Evolutionary conservation across 1,140 invertebrate species (phyloP).

Genomic region (Drosophila tsacasi): DNA sequence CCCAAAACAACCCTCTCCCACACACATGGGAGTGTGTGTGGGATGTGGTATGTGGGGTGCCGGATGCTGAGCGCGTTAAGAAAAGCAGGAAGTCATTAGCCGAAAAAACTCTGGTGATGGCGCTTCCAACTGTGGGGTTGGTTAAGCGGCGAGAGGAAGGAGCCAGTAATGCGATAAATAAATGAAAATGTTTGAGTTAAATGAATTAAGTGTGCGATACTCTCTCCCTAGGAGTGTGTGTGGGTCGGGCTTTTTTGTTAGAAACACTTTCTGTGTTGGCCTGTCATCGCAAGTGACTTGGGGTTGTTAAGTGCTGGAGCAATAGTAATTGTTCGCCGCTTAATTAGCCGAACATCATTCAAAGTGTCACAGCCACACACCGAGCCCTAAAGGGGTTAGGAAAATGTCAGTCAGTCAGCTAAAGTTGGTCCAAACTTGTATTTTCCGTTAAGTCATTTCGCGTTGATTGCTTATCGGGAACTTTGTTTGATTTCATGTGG

Average conservation of each 20-base stretch:
- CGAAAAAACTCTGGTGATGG: slow-evolving; percentile 57
- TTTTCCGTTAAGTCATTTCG: slow-evolving; percentile 5
- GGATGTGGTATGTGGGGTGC: slow-evolving; percentile 11
- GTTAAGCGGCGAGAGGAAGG: slow-evolving; percentile 6
- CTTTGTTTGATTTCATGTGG: not conserved
- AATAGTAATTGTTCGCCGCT: slow-evolving; percentile 58
- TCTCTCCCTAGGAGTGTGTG: slow-evolving; percentile 11
- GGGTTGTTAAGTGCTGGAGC: slow-evolving; percentile 53
- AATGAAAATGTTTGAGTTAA: slow-evolving; percentile 84
- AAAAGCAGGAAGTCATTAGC: slow-evolving; percentile 81
- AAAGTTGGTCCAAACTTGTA: slow-evolving; percentile 1
- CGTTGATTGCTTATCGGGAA: slow-evolving; percentile 4
- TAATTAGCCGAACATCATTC: slow-evolving; percentile 78
- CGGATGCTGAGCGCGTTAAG: slow-evolving; percentile 72
- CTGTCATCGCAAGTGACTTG: slow-evolving; percentile 73
- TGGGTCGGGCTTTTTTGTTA: slow-evolving; percentile 44
- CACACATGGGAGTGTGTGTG: slow-evolving; percentile 35
- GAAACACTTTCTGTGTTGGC: slow-evolving; percentile 79
- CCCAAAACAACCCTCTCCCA: slow-evolving; percentile 18
- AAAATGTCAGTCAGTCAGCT: slow-evolving; percentile 14
- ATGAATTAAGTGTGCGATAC: slow-evolving; percentile 82
- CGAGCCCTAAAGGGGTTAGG: slow-evolving; percentile 48
- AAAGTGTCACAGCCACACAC: slow-evolving; percentile 64
- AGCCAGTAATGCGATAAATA: slow-evolving; percentile 79
- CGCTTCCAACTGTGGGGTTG: slow-evolving; percentile 48